Base-by-base conservation (phyloP, 2,797 vertebrate genomes). In the Acanthopagrus latus region DNA sequence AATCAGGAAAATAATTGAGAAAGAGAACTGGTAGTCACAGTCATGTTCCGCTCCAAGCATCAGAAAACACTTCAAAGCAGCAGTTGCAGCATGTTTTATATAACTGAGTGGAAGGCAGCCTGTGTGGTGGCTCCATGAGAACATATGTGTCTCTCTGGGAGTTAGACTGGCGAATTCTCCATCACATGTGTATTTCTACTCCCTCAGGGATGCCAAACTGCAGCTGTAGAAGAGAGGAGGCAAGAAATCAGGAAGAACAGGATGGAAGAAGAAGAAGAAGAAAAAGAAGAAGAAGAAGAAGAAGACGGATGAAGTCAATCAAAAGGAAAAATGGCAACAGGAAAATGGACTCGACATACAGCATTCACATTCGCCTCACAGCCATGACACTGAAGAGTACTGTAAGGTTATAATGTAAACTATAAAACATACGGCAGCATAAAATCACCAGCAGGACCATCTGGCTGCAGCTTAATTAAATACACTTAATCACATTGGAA, bases 401-500 rank as follows among this genome's bases (percentile, higher is more conserved):
- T 78, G 58, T 63, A 71, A 78, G 83, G 64, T 86, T 75, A 78
- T 71, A 79, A 83, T 70, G 59, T 60, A 44, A 56, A 81, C 80
- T 29, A 80, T 79, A 43, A 89, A 84, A 78, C 81, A 86, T 75
- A 77, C 67, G 72, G 81, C 72, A 3, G 75, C 76, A 57, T 76
- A 50, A 84, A 86, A 80, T 79, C 74, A 69, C 72, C 83, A 59
- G 59, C 71, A 54, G 66, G 51, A 81, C 89, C 88, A 92, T 91
- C 89, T 91, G 91, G 83, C 71, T 21, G 59, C 23, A 0, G 78
- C 75, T 66, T 85, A 85, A 92, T 90, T 86, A 88, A 88, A 90
- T 76, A 57, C 79, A 82, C 60, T 81, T 81, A 70, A 90, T 91
- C 83, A 82, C 65, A 85, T 67, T 69, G 8, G 4, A 76, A 80